phyloP scores from a whole-genome alignment of 1,140 invertebrate species.

The Berghia stephanieae region DNA sequence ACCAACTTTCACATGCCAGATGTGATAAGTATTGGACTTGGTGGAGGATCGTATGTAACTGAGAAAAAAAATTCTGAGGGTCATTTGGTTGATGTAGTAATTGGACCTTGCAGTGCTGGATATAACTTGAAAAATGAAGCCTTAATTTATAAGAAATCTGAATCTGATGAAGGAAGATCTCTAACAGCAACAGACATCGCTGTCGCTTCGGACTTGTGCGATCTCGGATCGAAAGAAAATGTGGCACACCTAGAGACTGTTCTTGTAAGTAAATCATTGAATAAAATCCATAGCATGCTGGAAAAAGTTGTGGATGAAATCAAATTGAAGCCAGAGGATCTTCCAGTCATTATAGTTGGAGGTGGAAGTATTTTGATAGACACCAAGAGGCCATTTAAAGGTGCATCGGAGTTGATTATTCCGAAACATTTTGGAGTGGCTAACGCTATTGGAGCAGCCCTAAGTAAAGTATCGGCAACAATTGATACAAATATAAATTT shows the following conservation, averaged over 20 bases:
- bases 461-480: constrained; percentile 53
- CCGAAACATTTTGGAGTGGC: constrained; percentile 54
- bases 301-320: constrained; percentile 52
- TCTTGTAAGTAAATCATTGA: constrained; percentile 33
- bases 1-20: constrained; percentile 63
- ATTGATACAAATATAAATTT: constrained; percentile 49
- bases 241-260: constrained; percentile 37
- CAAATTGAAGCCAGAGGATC: constrained; percentile 41
- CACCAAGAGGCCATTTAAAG: constrained; percentile 31
- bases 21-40: constrained; percentile 59
- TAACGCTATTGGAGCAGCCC: constrained; percentile 61
- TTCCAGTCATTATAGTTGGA: constrained; percentile 58
- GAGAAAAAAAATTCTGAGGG: constrained; percentile 12
- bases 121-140: constrained; percentile 49
- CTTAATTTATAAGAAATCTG: constrained; percentile 37
- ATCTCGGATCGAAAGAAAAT: constrained; percentile 42
- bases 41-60: constrained; percentile 59
- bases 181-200: constrained; percentile 60
- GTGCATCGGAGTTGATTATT: constrained; percentile 39
- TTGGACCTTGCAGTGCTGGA: constrained; percentile 59
- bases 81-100: constrained; percentile 11
- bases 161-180: constrained; percentile 2
- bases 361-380: constrained; percentile 47
- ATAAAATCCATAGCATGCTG: constrained; percentile 50
- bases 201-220: constrained; percentile 47